Percentiles rank a stretch among this genome's conserved stretches.
Evolutionary conservation across 1,140 invertebrate species (phyloP).

Genomic region (Cydia fagiglandana): DNA sequence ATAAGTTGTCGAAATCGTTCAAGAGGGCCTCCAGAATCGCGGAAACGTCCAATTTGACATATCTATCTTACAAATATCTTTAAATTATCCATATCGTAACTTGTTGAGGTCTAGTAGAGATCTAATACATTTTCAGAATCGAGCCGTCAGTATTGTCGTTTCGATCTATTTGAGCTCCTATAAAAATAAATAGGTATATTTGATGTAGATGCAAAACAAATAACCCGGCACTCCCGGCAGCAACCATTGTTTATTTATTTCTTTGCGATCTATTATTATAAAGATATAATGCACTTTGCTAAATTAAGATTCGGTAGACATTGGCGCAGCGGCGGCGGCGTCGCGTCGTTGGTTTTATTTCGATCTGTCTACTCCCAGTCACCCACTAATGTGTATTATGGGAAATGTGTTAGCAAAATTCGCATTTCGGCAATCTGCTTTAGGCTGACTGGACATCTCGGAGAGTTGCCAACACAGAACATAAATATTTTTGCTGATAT

Average conservation of each 20-base stretch:
- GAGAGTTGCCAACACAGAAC: slow-evolving; percentile 11
- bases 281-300: slow-evolving; percentile 1
- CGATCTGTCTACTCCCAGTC: not conserved
- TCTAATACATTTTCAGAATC: no score
- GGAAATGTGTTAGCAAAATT: slow-evolving; percentile 13
- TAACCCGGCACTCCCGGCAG: not conserved
- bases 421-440: slow-evolving; percentile 12
- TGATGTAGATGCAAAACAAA: not conserved
- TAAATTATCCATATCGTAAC: no score
- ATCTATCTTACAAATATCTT: no score
- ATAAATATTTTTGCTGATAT: not conserved
- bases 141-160: not conserved
- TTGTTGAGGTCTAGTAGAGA: no score
- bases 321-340: not conserved
- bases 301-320: slow-evolving; percentile 26
- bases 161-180: not conserved
- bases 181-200: no score
- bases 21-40: no score
- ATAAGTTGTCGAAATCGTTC: no score
- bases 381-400: slow-evolving; percentile 17
- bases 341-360: slow-evolving; percentile 21
- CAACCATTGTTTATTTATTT: not conserved
- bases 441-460: slow-evolving; percentile 12
- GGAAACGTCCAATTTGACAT: no score
- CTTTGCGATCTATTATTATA: not conserved